Evolutionary conservation across 2,888 invertebrate species (phyloP).

Genomic region (Hirtodrosophila confusa): DNA sequence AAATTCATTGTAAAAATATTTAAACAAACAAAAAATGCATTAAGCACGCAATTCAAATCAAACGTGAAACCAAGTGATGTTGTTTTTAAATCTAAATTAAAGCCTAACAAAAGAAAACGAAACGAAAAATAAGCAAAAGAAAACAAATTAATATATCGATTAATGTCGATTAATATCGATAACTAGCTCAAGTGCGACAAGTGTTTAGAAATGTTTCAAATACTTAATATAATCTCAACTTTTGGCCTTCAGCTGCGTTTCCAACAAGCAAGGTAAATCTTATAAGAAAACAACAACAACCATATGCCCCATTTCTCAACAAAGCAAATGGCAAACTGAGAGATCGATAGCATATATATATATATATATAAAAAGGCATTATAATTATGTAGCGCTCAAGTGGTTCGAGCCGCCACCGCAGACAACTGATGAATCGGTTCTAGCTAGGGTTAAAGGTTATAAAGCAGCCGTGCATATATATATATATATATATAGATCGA

Average conservation of each 20-base stretch:
- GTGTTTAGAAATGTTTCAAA: slow-evolving; percentile 59
- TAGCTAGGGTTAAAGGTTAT: slow-evolving; percentile 69
- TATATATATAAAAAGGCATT: slow-evolving; percentile 22
- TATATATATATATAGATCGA: slow-evolving; percentile 35
- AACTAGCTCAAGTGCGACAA: slow-evolving; percentile 70
- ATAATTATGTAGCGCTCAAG: slow-evolving; percentile 51
- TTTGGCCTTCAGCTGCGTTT: slow-evolving; percentile 67
- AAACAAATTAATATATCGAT: slow-evolving; percentile 27
- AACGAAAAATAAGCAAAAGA: slow-evolving; percentile 31
- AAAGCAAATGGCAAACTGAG: slow-evolving; percentile 38
- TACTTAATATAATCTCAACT: slow-evolving; percentile 10
- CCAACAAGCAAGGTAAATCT: slow-evolving; percentile 70
- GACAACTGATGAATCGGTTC: slow-evolving; percentile 53
- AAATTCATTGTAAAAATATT: slow-evolving; percentile 35
- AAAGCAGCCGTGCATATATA: slow-evolving; percentile 56
- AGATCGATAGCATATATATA: slow-evolving; percentile 2
- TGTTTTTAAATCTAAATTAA: slow-evolving; percentile 71
- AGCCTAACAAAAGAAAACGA: slow-evolving; percentile 5
- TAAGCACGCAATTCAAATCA: slow-evolving; percentile 81
- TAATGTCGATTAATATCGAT: slow-evolving; percentile 19
- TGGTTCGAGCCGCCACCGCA: slow-evolving; percentile 43
- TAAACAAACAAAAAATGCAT: slow-evolving; percentile 17
- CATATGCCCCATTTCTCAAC: slow-evolving; percentile 37
- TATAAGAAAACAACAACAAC: slow-evolving; percentile 11
- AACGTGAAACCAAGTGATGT: slow-evolving; percentile 83